Percentiles rank a stretch among this genome's conserved stretches.
These are phyloP conservation scores for Melanostoma mellinum DNA, from an alignment of 2,888 invertebrate genomes.

Conservation along the genomic window DNA sequence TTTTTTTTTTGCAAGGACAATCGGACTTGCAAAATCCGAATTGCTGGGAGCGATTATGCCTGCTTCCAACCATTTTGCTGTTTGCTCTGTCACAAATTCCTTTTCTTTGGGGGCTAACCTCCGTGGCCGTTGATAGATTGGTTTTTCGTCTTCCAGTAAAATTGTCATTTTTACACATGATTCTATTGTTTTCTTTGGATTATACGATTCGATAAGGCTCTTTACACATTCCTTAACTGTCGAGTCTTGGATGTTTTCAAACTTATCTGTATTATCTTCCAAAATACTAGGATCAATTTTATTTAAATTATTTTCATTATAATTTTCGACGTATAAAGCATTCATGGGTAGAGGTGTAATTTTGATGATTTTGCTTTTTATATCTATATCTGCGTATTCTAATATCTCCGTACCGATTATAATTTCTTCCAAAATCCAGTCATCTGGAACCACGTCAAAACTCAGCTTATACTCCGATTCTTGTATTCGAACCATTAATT, in stretches of 20 bases:
- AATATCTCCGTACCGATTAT: conserved; percentile 31
- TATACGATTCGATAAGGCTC: conserved; percentile 1
- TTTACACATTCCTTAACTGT: conserved; percentile 4
- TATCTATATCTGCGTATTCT: conserved; percentile 9
- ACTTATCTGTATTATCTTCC: not conserved
- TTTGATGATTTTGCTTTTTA: conserved; percentile 4
- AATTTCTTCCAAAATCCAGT: conserved; percentile 18
- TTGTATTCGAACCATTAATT: not conserved
- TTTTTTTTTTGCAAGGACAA: too few species aligned
- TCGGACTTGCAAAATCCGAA: too few species aligned
- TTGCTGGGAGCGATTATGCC: too few species aligned
- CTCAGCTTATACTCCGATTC: not conserved
- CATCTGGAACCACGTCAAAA: conserved; percentile 21
- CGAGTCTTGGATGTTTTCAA: not conserved
- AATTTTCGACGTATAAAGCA: not conserved
- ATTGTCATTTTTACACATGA: conserved; percentile 7
- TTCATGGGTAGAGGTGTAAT: conserved; percentile 3
- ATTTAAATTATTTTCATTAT: conserved; percentile 15
- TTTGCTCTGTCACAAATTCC: not conserved
- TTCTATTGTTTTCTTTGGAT: not conserved
- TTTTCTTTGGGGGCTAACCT: conserved; percentile 1
- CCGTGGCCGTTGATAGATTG: not conserved
- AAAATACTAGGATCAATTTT: conserved; percentile 5
- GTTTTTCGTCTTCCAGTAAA: not conserved
- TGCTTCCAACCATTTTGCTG: too few species aligned